Conservation (phyloP, 2,888 invertebrate genomes). For the Thysanoteuthis rhombus region DNA sequence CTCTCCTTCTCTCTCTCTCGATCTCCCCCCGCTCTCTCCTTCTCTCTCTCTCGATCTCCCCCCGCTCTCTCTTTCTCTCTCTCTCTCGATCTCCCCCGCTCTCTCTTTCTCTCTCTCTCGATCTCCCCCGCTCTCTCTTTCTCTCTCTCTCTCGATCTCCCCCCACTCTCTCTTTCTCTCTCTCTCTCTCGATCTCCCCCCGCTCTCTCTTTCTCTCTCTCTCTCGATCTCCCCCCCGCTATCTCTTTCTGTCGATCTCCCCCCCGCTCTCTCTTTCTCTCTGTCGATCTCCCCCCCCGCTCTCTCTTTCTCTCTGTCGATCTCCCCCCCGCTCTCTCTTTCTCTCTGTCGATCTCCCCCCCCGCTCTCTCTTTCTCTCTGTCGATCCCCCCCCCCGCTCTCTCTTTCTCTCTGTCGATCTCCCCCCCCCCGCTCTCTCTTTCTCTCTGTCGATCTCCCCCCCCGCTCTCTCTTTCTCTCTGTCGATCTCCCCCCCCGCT, state of each 20-base stretch:
- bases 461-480: not conserved
- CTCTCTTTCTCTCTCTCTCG: too few species aligned
- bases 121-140: not conserved
- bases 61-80: too few species aligned
- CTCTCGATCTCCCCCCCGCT: not conserved
- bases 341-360: not conserved
- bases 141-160: not conserved
- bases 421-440: not conserved
- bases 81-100: not conserved
- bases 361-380: not conserved
- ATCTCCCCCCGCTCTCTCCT: too few species aligned
- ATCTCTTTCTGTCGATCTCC: not conserved
- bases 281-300: too few species aligned
- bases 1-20: not conserved
- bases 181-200: not conserved
- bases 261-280: not conserved
- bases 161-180: not conserved
- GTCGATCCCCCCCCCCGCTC: not conserved
- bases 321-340: not conserved
- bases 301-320: not conserved
- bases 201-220: not conserved
- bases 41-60: too few species aligned
- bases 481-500: not conserved
- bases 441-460: not conserved
- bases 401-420: not conserved